Base-by-base conservation (phyloP, 2,113 vertebrate species). In the Rutilus rutilus region DNA sequence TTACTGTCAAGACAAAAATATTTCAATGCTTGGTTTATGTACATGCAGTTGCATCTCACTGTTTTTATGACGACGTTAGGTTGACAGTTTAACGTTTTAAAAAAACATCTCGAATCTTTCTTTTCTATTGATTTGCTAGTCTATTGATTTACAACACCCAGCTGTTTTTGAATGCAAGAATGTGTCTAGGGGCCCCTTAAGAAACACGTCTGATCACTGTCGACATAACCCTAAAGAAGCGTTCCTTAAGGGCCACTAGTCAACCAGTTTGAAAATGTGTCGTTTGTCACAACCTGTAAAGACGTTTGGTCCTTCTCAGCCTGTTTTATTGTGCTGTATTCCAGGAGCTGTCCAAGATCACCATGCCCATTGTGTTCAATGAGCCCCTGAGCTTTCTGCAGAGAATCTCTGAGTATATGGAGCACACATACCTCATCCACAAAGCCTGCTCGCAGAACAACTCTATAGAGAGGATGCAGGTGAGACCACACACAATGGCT, bases 301-400 rank as follows among this genome's bases (percentile, higher is more conserved):
- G 3, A 1, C 59, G 33, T 50, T 50, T 33, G 74, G 1, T 84
- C 30, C 23, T 23, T 39, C 65, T 15, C 42, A 75, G 7, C 2
- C 5, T 59, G 47, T 67, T 27, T 57, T 1, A 25, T 71, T 27
- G 27, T 52, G 11, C 3, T 23, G 10, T 73, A 79, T 14, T 84
- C 0, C 39, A 99, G 98, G 98, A 99, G 90, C 93, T 99, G 88
- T 99, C 98, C 79, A 99, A 99, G 93, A 99, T 99, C 91, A 99
- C 98, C 0, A 99, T 99, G 98, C 98, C 98, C 19, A 96, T 99
- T 30, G 96, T 94, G 86, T 98, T 99, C 92, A 99, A 99, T 0
- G 98, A 99, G 93, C 98, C 98, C 0, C 92, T 99, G 92, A 99
- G 98, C 89, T 99, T 99, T 90, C 95, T 99, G 83, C 98, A 99